Conservation (phyloP, 2,113 vertebrate species). For the Sorex araneus region DNA sequence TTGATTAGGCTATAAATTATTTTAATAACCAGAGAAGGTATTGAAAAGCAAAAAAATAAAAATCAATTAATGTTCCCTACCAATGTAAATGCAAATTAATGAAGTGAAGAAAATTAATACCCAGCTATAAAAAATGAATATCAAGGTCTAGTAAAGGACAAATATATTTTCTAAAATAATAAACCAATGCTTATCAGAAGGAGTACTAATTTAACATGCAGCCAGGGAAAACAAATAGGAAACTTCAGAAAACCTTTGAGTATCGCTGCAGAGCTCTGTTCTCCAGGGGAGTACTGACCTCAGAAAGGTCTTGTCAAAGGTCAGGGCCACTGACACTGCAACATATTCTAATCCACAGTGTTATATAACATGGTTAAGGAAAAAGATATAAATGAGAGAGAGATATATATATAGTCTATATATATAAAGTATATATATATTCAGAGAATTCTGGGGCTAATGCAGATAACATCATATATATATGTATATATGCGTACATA, state of each 20-base stretch:
- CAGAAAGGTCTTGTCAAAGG: background rate
- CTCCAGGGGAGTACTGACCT: background rate
- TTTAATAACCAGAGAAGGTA: slow-evolving; percentile 55
- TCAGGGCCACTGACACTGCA: too few relatives aligned
- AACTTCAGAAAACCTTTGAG: background rate
- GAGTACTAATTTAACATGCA: slow-evolving; percentile 27
- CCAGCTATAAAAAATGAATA: slow-evolving; percentile 36
- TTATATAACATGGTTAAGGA: background rate
- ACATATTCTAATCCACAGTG: background rate
- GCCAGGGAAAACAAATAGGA: background rate
- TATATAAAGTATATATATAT: too few relatives aligned
- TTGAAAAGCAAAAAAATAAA: slow-evolving; percentile 62
- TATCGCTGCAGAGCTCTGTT: background rate
- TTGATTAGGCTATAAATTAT: slow-evolving; percentile 47
- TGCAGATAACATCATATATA: too few relatives aligned
- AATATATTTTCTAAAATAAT: slow-evolving; percentile 54
- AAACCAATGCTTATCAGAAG: slow-evolving; percentile 22
- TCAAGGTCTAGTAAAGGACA: slow-evolving; percentile 30
- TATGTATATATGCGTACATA: too few relatives aligned
- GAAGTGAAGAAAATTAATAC: slow-evolving; percentile 55
- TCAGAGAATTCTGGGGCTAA: too few relatives aligned
- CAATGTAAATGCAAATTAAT: slow-evolving; percentile 59
- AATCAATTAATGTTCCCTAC: slow-evolving; percentile 56
- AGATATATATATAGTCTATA: too few relatives aligned
- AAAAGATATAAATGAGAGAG: background rate